phyloP scores from a whole-genome alignment of 2,797 vertebrate species.

The Oryzias sinensis region DNA sequence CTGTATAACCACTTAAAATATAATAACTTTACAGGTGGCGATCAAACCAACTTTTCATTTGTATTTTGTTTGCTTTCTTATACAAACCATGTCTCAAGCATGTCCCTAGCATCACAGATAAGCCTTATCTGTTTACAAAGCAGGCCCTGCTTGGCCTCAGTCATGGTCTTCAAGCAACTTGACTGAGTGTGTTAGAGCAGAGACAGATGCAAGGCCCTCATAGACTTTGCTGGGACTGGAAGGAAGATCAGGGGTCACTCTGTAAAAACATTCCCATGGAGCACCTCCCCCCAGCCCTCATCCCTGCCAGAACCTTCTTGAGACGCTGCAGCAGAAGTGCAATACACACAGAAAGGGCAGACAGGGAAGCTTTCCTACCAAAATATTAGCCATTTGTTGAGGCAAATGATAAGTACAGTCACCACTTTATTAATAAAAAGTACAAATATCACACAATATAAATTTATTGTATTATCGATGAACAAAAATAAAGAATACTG shows the following conservation, averaged over 20 bases:
- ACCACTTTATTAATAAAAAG: constrained; percentile 12
- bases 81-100: constrained; percentile 43
- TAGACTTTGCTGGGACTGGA: constrained; percentile 70
- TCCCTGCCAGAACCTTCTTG: constrained; percentile 69
- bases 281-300: constrained; percentile 66
- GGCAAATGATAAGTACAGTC: constrained; percentile 8
- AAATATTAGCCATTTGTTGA: constrained; percentile 27
- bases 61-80: constrained; percentile 22
- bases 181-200: constrained; percentile 54
- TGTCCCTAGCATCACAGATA: constrained; percentile 63
- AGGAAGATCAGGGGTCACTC: constrained; percentile 81
- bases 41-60: constrained; percentile 23
- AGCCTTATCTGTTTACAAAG: constrained; percentile 67
- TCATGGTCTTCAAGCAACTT: constrained; percentile 37
- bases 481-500: no score
- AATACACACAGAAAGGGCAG: constrained; percentile 15
- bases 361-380: constrained; percentile 20
- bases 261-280: constrained; percentile 82
- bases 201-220: constrained; percentile 60
- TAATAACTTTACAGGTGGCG: constrained; percentile 35
- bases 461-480: no score
- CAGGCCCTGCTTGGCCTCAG: constrained; percentile 23
- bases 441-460: background rate
- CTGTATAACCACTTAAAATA: constrained; percentile 51
- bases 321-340: constrained; percentile 50